Evolutionary conservation across 2,797 vertebrate species (phyloP).

Genomic region (Potorous gilbertii): DNA sequence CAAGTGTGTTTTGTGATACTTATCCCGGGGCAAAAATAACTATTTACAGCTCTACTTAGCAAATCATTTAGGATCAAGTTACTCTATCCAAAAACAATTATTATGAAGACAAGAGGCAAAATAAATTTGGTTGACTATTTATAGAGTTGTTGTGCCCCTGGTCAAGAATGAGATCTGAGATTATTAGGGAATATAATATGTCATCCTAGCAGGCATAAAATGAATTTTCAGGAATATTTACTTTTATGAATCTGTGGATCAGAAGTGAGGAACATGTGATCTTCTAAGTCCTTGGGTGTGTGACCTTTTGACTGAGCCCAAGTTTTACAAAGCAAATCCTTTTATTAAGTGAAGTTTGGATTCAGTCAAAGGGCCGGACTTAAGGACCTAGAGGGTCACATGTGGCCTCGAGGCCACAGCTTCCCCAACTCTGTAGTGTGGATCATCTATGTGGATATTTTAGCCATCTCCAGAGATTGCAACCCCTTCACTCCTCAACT

Average conservation of each 20-base stretch:
- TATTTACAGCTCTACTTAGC: neutral
- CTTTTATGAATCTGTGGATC: neutral
- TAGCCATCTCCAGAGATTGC: neutral
- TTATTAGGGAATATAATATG: neutral
- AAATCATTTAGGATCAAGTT: neutral
- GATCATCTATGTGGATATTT: neutral
- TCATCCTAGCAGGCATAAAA: neutral
- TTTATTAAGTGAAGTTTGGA: too few relatives aligned
- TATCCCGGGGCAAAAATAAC: neutral
- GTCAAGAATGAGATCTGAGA: neutral
- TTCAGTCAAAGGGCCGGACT: too few relatives aligned
- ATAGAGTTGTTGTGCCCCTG: neutral
- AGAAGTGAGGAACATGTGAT: too few relatives aligned
- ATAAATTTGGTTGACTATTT: neutral
- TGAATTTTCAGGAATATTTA: constrained; percentile 16
- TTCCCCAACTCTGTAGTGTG: too few relatives aligned
- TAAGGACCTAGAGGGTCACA: too few relatives aligned
- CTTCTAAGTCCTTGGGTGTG: too few relatives aligned
- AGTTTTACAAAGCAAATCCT: too few relatives aligned
- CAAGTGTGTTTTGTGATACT: neutral
- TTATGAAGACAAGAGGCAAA: neutral
- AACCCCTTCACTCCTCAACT: neutral
- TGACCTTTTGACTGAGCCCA: too few relatives aligned
- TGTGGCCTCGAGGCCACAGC: too few relatives aligned
- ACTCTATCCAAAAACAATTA: constrained; percentile 14